A percentile compares a stretch with the other conserved stretches of the same genome.
Conservation (phyloP, 2,113 vertebrate species). For the Alaudala cheleensis region DNA sequence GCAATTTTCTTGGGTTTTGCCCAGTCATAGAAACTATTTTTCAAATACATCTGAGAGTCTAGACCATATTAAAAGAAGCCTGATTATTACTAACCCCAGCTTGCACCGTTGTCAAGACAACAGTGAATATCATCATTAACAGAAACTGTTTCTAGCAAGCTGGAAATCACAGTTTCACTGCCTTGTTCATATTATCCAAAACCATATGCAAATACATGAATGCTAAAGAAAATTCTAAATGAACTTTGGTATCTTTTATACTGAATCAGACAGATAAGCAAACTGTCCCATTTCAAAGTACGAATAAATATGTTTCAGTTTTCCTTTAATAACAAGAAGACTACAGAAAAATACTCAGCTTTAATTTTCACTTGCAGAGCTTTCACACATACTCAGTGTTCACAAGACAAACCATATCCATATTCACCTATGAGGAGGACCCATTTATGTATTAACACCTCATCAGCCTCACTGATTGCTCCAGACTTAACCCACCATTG, state of each 20-base stretch:
- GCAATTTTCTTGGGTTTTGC: constrained; percentile 2
- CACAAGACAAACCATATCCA: not conserved
- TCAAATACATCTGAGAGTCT: constrained; percentile 29
- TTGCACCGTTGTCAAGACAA: constrained; percentile 56
- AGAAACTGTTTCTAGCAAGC: not conserved
- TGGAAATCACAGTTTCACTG: constrained; percentile 10
- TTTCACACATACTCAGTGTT: not conserved
- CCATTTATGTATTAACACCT: not conserved
- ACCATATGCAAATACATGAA: not conserved
- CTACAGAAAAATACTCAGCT: not conserved
- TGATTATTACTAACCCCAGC: constrained; percentile 48
- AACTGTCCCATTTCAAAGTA: not conserved
- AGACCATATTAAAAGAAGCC: constrained; percentile 27
- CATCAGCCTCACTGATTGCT: not conserved
- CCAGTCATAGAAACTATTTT: constrained; percentile 6
- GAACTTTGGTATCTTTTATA: not conserved
- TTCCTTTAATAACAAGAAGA: not conserved
- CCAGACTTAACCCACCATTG: not conserved
- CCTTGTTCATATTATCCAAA: constrained; percentile 1
- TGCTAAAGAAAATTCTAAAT: not conserved
- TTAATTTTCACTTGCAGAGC: constrained; percentile 1
- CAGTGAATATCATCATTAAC: constrained; percentile 43
- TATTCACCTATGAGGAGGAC: not conserved
- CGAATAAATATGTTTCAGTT: not conserved
- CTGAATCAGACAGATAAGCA: not conserved